A percentile compares a stretch with the other conserved stretches of the same genome.
Evolutionary conservation across 1,140 invertebrate genomes (phyloP).

Genomic region (Trichonephila clavipes): DNA sequence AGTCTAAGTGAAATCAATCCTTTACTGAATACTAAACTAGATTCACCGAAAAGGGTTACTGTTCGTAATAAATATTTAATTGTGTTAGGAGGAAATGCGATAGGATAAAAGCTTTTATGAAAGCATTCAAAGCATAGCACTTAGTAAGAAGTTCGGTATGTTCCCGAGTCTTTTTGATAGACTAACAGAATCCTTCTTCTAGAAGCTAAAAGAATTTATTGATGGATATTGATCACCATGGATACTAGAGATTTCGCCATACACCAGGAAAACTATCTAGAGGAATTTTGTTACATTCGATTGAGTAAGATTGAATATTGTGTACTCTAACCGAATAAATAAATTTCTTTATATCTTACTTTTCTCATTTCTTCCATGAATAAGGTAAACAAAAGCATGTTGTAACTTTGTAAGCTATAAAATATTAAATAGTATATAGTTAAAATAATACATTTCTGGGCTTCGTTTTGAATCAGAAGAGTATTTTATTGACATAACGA

Average conservation of each 20-base stretch:
- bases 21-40: too few relatives aligned
- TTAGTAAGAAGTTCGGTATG: background rate
- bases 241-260: background rate
- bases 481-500: too few relatives aligned
- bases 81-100: background rate
- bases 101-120: slow-evolving; percentile 23
- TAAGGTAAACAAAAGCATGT: too few relatives aligned
- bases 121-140: slow-evolving; percentile 28
- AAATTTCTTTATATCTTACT: too few relatives aligned
- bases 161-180: background rate
- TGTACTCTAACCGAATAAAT: too few relatives aligned
- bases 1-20: too few relatives aligned
- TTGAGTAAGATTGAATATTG: background rate
- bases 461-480: too few relatives aligned
- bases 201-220: background rate
- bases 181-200: slow-evolving; percentile 1
- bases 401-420: too few relatives aligned
- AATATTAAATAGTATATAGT: too few relatives aligned
- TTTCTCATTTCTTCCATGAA: too few relatives aligned
- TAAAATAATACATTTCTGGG: too few relatives aligned
- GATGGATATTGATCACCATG: background rate
- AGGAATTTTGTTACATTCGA: background rate
- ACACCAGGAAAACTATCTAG: background rate
- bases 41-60: background rate
- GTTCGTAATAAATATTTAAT: slow-evolving; percentile 12